phyloP scores from a whole-genome alignment of 2,888 invertebrate genomes.

The Torymus texanus region DNA sequence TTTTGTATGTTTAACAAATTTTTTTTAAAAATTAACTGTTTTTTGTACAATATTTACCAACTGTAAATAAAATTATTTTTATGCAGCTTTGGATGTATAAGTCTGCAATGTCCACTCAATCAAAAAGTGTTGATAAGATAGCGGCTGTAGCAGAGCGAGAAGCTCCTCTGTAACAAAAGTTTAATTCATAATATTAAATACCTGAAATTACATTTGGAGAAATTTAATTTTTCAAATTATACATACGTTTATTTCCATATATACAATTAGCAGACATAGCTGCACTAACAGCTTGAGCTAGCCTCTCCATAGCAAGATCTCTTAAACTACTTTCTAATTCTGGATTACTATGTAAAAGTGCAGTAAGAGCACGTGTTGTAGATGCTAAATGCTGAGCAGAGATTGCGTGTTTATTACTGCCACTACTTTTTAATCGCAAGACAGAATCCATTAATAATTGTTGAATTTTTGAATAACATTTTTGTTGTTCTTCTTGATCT shows the following conservation, averaged over 20 bases:
- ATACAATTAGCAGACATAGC: conserved; percentile 86
- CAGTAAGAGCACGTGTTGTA: conserved; percentile 66
- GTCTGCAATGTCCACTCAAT: conserved; percentile 74
- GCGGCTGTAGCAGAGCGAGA: conserved; percentile 69
- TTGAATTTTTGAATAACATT: conserved; percentile 71
- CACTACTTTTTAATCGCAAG: conserved; percentile 67
- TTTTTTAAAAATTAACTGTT: conserved; percentile 33
- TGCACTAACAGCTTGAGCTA: conserved; percentile 90
- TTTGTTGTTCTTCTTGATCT: conserved; percentile 62
- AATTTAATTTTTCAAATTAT: conserved; percentile 6
- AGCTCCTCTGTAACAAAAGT: conserved; percentile 69
- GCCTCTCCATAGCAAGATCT: conserved; percentile 80
- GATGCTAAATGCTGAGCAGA: conserved; percentile 73
- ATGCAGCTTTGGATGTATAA: conserved; percentile 69
- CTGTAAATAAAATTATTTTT: conserved; percentile 55
- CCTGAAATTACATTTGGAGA: not conserved
- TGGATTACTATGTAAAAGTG: conserved; percentile 62
- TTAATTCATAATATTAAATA: conserved; percentile 41
- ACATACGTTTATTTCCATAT: conserved; percentile 85
- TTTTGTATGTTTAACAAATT: conserved; percentile 32
- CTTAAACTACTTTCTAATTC: conserved; percentile 60
- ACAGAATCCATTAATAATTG: conserved; percentile 73
- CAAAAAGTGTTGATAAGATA: conserved; percentile 71
- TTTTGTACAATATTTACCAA: conserved; percentile 54
- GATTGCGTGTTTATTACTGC: conserved; percentile 71